Percentiles rank a stretch among this genome's conserved stretches.
These are phyloP conservation scores for Parelbella ahira DNA, from an alignment of 2,888 invertebrate species.

Conservation along the genomic window DNA sequence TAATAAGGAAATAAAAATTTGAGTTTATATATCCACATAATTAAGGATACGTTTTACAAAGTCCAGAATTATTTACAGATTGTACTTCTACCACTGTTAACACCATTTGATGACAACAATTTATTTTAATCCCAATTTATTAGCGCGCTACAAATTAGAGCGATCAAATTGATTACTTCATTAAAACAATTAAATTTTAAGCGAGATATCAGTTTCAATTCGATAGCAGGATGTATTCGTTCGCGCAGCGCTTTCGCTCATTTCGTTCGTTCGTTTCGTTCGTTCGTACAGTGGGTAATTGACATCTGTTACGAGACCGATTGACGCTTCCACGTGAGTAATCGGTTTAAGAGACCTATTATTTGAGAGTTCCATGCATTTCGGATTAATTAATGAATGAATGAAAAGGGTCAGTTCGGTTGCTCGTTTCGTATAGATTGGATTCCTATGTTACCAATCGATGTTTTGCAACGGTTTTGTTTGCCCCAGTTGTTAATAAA, in stretches of 20 bases:
- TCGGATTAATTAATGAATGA: conserved; percentile 71
- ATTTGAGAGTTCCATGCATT: conserved; percentile 60
- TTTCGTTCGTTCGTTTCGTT: conserved; percentile 8
- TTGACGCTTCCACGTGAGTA: conserved; percentile 59
- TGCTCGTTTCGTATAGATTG: conserved; percentile 61
- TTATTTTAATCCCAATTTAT: too few species aligned
- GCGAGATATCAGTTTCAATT: too few species aligned
- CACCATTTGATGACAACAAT: too few species aligned
- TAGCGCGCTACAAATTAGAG: too few species aligned
- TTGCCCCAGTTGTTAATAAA: conserved; percentile 24
- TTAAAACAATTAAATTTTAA: too few species aligned
- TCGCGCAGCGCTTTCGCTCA: not conserved
- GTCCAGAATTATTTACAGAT: too few species aligned
- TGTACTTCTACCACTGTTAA: too few species aligned
- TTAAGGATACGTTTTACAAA: too few species aligned
- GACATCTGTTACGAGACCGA: conserved; percentile 54
- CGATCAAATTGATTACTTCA: too few species aligned
- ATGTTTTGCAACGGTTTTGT: conserved; percentile 39
- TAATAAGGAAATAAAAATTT: too few species aligned
- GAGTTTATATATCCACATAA: too few species aligned
- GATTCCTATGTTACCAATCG: conserved; percentile 56
- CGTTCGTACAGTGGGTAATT: conserved; percentile 36
- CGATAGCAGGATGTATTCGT: not conserved
- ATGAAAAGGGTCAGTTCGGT: conserved; percentile 65
- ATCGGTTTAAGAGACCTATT: conserved; percentile 66